Conservation (phyloP, 1,140 invertebrate genomes). For the Diplogasteroides magnus region DNA sequence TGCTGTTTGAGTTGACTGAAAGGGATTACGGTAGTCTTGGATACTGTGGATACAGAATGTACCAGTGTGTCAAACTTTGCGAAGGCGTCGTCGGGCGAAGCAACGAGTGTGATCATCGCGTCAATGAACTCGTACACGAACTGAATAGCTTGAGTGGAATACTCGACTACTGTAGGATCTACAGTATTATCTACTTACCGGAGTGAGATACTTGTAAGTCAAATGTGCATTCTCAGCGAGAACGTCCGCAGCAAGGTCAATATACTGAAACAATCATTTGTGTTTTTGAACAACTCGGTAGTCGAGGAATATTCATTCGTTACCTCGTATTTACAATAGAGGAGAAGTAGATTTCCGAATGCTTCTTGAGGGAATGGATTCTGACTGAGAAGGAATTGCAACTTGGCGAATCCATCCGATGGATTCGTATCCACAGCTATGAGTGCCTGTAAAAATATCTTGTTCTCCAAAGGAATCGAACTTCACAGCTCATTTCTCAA, state of each 20-base stretch:
- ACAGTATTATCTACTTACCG: conserved; percentile 62
- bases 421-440: conserved; percentile 79
- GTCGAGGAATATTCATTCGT: no score
- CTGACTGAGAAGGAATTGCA: conserved; percentile 91
- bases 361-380: conserved; percentile 95
- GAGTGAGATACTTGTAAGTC: conserved; percentile 88
- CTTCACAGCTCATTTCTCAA: no score
- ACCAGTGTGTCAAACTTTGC: conserved; percentile 91
- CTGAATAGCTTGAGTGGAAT: conserved; percentile 60
- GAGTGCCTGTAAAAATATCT: not conserved
- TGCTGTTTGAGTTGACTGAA: no score
- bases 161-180: conserved; percentile 1
- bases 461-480: not conserved
- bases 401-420: conserved; percentile 87
- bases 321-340: conserved; percentile 87
- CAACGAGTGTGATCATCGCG: conserved; percentile 92
- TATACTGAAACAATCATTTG: conserved; percentile 65
- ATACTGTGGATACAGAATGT: no score
- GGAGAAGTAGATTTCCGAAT: conserved; percentile 85
- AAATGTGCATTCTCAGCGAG: conserved; percentile 94
- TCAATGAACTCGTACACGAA: conserved; percentile 71
- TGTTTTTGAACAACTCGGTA: no score
- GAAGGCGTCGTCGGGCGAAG: conserved; percentile 92
- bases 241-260: conserved; percentile 93
- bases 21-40: no score